Evolutionary conservation across 2,888 invertebrate genomes (phyloP), one percentile per base, ranked within the genome.

Genomic region (Stegana nigrithorax): DNA sequence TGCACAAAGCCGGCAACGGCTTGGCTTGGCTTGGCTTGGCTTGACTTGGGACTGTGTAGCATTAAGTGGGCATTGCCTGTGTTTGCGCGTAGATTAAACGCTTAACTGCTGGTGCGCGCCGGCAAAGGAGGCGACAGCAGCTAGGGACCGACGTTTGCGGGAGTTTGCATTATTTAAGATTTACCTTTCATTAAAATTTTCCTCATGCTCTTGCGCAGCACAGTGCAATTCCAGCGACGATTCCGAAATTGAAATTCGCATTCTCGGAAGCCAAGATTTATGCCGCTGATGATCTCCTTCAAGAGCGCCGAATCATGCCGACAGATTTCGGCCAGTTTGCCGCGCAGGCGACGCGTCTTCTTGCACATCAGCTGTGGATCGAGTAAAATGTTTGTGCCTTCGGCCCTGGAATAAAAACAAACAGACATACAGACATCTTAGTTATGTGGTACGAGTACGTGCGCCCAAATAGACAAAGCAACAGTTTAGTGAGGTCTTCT

Each of bases 351-450:
- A 65, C 93, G 89, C 72, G 92, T 91, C 87, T 94, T 94, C 85
- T 94, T 93, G 88, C 96, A 96, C 81, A 95, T 91, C 87, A 93
- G 90, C 83, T 92, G 91, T 70, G 95, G 95, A 86, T 96, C 96
- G 88, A 96, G 90, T 80, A 95, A 91, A 82, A 95, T 90, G 85
- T 95, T 94, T 88, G 92, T 93, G 87, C 92, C 89, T 82, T 92
- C 90, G 86, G 92, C 91, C 92, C 93, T 93, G 59, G 21, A 71
- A 59, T n/a, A n/a, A n/a, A n/a, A n/a, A n/a, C 19, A 17, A 36
- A 47, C 17, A 25, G 12, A 5, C n/a, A 36, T n/a, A 36, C 12
- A 47, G 21, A 12, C n/a, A n/a, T n/a, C n/a, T n/a, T n/a, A n/a
- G n/a, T n/a, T n/a, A n/a, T n/a, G n/a, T n/a, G n/a, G n/a, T n/a